Evolutionary conservation across 2,797 vertebrate species (phyloP).

Genomic region (Distichodus sexfasciatus): DNA sequence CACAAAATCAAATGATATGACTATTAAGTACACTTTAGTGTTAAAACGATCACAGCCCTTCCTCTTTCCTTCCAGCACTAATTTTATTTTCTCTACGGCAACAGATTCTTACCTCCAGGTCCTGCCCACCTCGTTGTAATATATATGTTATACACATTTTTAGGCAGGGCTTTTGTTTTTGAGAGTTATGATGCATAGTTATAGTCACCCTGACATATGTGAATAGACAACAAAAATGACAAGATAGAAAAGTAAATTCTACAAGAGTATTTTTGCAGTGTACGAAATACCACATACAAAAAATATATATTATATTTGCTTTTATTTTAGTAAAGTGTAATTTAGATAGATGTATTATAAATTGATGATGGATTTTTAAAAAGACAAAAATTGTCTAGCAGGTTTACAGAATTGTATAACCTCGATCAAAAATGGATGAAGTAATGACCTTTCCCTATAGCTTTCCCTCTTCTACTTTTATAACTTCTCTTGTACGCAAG

Average conservation of each 20-base stretch:
- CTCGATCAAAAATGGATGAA: slow-evolving; percentile 76
- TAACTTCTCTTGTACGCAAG: slow-evolving; percentile 62
- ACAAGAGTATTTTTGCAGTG: slow-evolving; percentile 80
- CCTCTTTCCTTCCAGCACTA: slow-evolving; percentile 60
- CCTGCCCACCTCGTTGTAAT: slow-evolving; percentile 47
- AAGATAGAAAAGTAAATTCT: slow-evolving; percentile 62
- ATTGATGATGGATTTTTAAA: slow-evolving; percentile 67
- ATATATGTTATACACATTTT: slow-evolving; percentile 46
- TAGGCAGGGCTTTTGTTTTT: slow-evolving; percentile 58
- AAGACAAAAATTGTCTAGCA: slow-evolving; percentile 64
- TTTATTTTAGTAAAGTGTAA: slow-evolving; percentile 77
- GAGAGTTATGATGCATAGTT: slow-evolving; percentile 57
- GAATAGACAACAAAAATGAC: slow-evolving; percentile 68
- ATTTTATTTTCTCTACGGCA: slow-evolving; percentile 49
- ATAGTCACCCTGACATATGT: slow-evolving; percentile 83
- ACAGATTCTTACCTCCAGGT: slow-evolving; percentile 44
- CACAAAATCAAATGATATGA: neutral
- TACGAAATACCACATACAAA: slow-evolving; percentile 77
- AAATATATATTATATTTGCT: slow-evolving; percentile 76
- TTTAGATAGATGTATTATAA: slow-evolving; percentile 77
- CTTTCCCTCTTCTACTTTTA: slow-evolving; percentile 65
- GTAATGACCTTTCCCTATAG: slow-evolving; percentile 74
- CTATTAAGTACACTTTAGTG: neutral
- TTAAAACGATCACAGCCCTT: slow-evolving; percentile 8
- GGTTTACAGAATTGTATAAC: slow-evolving; percentile 77